A percentile compares a stretch with the other conserved stretches of the same genome.
Conservation (phyloP, 2,888 invertebrate species). For the Lutraria lutraria region DNA sequence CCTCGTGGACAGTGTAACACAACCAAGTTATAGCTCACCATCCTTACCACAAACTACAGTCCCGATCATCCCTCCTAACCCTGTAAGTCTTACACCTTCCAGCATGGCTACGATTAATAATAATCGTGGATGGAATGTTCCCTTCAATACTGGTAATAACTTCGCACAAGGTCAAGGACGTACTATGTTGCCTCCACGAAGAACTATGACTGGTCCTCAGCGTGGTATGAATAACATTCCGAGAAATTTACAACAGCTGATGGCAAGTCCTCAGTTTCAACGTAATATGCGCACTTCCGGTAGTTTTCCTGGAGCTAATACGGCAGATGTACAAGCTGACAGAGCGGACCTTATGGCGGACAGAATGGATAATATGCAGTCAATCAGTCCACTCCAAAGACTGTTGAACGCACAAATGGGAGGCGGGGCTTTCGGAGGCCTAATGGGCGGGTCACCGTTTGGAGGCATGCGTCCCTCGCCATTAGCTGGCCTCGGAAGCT, state of each 20-base stretch:
- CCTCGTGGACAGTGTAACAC: not conserved
- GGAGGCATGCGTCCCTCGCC: not conserved
- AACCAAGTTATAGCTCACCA: not conserved
- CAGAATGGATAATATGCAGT: constrained; percentile 30
- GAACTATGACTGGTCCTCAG: not conserved
- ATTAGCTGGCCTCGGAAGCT: not conserved
- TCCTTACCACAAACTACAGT: not conserved
- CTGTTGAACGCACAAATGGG: constrained; percentile 20
- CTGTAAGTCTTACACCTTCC: not conserved
- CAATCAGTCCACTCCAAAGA: constrained; percentile 33
- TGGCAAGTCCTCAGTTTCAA: constrained; percentile 22
- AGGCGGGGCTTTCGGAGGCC: constrained; percentile 6
- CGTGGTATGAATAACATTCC: constrained; percentile 8
- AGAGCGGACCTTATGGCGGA: constrained; percentile 37
- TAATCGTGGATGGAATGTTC: not conserved
- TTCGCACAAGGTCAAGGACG: not conserved
- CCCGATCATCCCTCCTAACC: not conserved
- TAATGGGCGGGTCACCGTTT: not conserved
- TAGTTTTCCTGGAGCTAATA: not conserved
- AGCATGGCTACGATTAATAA: not conserved
- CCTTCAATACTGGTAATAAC: not conserved
- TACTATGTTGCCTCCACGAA: not conserved
- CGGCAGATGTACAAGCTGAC: constrained; percentile 32
- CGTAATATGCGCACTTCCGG: not conserved
- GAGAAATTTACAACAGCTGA: constrained; percentile 35